Evolutionary conservation across 2,113 vertebrate genomes (phyloP).

Genomic region (Sinocyclocheilus anophthalmus): DNA sequence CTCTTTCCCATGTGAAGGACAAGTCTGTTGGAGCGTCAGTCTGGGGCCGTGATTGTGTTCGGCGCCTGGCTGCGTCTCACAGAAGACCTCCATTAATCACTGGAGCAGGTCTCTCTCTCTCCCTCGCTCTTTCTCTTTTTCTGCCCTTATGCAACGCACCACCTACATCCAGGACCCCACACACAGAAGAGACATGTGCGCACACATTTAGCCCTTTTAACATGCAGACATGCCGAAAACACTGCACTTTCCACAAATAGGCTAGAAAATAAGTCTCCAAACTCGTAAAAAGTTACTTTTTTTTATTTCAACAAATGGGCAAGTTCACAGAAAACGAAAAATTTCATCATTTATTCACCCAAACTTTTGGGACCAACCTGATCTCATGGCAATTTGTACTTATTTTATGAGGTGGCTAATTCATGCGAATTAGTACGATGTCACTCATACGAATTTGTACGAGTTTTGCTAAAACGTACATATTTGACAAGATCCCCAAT

Average conservation of each 20-base stretch:
- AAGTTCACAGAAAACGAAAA: background rate
- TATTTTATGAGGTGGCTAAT: no score
- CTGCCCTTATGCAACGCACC: slow-evolving; percentile 19
- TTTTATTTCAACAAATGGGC: background rate
- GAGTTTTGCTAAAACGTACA: no score
- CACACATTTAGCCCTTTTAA: background rate
- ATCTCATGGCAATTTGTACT: no score
- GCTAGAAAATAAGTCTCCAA: background rate
- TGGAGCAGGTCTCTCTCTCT: slow-evolving; percentile 67
- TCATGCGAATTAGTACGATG: no score
- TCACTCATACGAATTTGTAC: no score
- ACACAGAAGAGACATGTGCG: slow-evolving; percentile 11
- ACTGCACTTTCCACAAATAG: background rate
- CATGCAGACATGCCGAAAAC: background rate
- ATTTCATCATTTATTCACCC: background rate
- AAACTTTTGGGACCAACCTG: no score
- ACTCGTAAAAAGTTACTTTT: background rate
- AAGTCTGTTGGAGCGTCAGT: slow-evolving; percentile 72
- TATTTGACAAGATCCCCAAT: no score
- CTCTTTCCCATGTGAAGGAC: slow-evolving; percentile 76
- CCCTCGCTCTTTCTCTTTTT: slow-evolving; percentile 15
- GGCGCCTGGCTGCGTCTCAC: slow-evolving; percentile 72
- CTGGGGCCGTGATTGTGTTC: slow-evolving; percentile 74
- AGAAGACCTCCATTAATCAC: slow-evolving; percentile 80
- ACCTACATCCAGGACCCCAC: slow-evolving; percentile 16